Percentiles rank a stretch among this genome's conserved stretches.
These are phyloP conservation scores for Anniella stebbinsi DNA, from an alignment of 2,797 vertebrate species.

Conservation along the genomic window DNA sequence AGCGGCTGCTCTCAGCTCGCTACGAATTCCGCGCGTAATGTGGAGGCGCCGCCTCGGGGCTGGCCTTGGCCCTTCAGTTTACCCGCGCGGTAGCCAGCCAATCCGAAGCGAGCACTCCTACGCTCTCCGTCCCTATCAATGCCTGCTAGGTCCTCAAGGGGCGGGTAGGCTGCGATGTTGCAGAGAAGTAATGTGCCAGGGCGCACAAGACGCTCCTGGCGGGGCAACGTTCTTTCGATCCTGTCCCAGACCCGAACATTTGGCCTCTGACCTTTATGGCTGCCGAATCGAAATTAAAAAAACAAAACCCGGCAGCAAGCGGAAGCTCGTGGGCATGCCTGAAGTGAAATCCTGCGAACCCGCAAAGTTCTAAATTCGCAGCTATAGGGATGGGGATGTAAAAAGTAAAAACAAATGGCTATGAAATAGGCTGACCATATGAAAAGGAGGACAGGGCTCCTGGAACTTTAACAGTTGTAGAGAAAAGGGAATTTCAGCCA, in stretches of 20 bases:
- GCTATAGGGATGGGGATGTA: too few relatives aligned
- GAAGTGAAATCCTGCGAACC: not conserved
- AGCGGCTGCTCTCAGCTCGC: not conserved
- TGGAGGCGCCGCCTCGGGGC: not conserved
- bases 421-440: too few relatives aligned
- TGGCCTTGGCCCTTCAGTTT: not conserved
- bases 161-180: too few relatives aligned
- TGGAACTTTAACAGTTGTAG: too few relatives aligned
- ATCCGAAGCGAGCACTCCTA: not conserved
- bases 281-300: not conserved
- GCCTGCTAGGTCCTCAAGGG: not conserved
- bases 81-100: constrained; percentile 29
- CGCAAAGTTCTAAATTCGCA: too few relatives aligned
- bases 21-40: constrained; percentile 32
- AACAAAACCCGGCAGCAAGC: too few relatives aligned
- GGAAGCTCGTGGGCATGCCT: not conserved
- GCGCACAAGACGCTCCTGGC: too few relatives aligned
- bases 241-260: not conserved
- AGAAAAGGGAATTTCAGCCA: too few relatives aligned
- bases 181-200: too few relatives aligned
- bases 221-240: not conserved
- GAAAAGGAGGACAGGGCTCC: too few relatives aligned
- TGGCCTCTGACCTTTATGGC: not conserved
- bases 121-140: too few relatives aligned
- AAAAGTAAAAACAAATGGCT: too few relatives aligned